Conservation (phyloP, 1,140 invertebrate genomes). For the Periplaneta americana region DNA sequence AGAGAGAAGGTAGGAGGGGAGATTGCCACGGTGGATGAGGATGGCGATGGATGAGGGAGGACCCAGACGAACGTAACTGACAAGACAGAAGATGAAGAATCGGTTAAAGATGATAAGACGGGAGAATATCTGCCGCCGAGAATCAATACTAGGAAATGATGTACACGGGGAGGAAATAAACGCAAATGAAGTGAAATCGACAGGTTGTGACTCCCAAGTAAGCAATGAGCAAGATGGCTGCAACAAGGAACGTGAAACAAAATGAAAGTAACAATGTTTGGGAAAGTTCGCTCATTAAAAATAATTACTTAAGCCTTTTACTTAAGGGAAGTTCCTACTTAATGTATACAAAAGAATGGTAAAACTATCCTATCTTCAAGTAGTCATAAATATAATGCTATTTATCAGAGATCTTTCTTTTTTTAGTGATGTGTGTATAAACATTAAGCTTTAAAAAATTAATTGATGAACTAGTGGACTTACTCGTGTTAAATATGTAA, state of each 20-base stretch:
- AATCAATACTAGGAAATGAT: not conserved
- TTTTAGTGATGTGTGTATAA: too few species aligned
- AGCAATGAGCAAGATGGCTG: not conserved
- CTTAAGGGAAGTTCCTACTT: too few species aligned
- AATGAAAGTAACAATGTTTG: not conserved
- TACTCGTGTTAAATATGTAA: too few species aligned
- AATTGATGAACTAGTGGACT: too few species aligned
- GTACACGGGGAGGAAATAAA: not conserved
- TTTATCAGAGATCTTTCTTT: too few species aligned
- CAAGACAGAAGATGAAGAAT: not conserved
- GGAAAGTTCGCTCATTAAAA: too few species aligned
- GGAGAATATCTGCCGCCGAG: not conserved
- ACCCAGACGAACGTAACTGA: not conserved
- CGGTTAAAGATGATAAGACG: not conserved
- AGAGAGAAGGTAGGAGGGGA: not conserved
- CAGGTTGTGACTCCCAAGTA: not conserved
- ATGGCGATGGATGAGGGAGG: not conserved
- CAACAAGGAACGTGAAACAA: not conserved
- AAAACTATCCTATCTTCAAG: too few species aligned
- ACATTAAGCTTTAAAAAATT: too few species aligned
- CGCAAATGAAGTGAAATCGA: not conserved
- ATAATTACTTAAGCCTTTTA: too few species aligned
- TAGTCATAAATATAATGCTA: too few species aligned
- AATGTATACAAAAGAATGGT: not conserved
- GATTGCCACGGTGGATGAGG: not conserved